These are phyloP conservation scores for Pipistrellus kuhlii DNA, from an alignment of 2,797 vertebrate genomes.

Conservation along the genomic window DNA sequence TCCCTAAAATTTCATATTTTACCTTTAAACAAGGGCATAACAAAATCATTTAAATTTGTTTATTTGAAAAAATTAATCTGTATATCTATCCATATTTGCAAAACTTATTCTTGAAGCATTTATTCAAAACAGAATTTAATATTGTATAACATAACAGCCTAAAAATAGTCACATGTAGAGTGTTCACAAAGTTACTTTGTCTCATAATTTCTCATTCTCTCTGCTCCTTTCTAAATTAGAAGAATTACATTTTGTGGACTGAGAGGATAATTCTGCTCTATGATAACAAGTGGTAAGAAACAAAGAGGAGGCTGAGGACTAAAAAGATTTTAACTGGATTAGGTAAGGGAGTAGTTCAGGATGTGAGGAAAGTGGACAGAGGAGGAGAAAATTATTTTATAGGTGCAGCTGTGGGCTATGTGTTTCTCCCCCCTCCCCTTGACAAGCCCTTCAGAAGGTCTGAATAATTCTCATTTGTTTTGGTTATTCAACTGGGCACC, in stretches of 20 bases:
- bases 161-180: background rate
- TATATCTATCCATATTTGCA: background rate
- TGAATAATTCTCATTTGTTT: background rate
- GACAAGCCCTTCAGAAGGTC: background rate
- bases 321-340: background rate
- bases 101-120: background rate
- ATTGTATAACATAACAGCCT: background rate
- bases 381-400: background rate
- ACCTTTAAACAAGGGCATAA: background rate
- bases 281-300: background rate
- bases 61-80: background rate
- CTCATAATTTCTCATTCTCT: background rate
- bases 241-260: background rate
- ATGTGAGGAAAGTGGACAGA: background rate
- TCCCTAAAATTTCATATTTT: slow-evolving; percentile 23
- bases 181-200: background rate
- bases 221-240: slow-evolving; percentile 17
- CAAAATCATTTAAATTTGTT: slow-evolving; percentile 32
- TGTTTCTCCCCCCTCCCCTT: background rate
- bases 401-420: background rate
- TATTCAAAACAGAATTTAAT: slow-evolving; percentile 20
- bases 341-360: background rate
- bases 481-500: background rate
- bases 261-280: slow-evolving; percentile 35
- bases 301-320: background rate